Conservation (phyloP, 2,113 vertebrate genomes). For the Sceloporus undulatus region DNA sequence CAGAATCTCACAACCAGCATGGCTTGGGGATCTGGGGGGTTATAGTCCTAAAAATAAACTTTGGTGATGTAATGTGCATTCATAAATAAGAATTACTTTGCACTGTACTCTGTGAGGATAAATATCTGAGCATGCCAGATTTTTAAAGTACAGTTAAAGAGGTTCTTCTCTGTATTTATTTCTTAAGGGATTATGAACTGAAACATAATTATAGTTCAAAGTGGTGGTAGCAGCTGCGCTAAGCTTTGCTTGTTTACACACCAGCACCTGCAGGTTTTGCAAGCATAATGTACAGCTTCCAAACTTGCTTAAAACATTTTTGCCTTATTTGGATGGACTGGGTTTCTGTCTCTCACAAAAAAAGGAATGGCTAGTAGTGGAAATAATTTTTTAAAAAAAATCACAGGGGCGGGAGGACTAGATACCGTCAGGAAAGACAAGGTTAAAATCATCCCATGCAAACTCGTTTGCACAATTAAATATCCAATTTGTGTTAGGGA, state of each 20-base stretch:
- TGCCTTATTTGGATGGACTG: constrained; percentile 21
- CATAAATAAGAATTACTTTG: not conserved
- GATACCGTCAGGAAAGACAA: not conserved
- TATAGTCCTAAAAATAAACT: not conserved
- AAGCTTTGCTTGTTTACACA: constrained; percentile 8
- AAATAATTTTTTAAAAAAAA: not conserved
- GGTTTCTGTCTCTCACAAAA: not conserved
- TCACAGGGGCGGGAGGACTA: not conserved
- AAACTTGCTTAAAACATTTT: not conserved
- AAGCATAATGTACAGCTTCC: constrained; percentile 14
- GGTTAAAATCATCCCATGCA: not conserved
- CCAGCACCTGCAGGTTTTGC: not conserved
- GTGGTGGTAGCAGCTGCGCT: not conserved
- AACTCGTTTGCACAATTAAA: not conserved
- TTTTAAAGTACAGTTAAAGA: constrained; percentile 42
- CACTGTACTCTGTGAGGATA: not conserved
- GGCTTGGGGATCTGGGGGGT: too few species aligned
- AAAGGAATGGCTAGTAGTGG: constrained; percentile 10
- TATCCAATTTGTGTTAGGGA: not conserved
- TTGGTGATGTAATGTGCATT: constrained; percentile 5
- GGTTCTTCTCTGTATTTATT: constrained; percentile 42
- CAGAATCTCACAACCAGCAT: too few species aligned
- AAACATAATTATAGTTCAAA: constrained; percentile 16
- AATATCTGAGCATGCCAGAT: constrained; percentile 12
- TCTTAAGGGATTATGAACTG: constrained; percentile 44